These are phyloP conservation scores for Battus philenor DNA, from an alignment of 1,140 invertebrate species.

Conservation along the genomic window DNA sequence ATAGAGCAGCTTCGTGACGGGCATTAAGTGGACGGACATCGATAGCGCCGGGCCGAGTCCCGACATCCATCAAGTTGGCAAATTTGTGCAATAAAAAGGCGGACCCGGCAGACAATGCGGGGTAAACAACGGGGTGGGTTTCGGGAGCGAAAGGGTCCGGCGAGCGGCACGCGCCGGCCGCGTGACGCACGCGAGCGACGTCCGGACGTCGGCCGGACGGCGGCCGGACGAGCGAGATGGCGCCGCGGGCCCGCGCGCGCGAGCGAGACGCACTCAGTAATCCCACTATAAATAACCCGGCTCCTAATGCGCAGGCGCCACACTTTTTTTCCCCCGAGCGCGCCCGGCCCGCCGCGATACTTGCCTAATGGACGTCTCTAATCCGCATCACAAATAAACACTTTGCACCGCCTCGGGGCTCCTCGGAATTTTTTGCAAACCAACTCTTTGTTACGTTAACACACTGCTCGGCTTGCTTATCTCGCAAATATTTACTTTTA, in stretches of 20 bases:
- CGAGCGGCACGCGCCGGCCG: not conserved
- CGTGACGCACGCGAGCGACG: slow-evolving; percentile 21
- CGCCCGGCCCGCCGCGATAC: slow-evolving; percentile 6
- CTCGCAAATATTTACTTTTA: no score
- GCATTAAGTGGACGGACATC: no score
- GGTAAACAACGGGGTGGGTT: slow-evolving; percentile 10
- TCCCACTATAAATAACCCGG: slow-evolving; percentile 42
- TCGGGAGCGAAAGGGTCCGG: not conserved
- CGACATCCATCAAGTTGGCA: slow-evolving; percentile 12
- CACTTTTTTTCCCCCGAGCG: slow-evolving; percentile 16
- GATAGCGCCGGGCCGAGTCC: no score
- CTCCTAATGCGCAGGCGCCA: slow-evolving; percentile 42
- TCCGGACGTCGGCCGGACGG: not conserved
- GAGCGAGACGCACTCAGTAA: slow-evolving; percentile 23
- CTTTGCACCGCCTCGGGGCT: no score
- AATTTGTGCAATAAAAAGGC: slow-evolving; percentile 3
- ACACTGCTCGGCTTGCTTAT: no score
- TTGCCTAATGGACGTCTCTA: slow-evolving; percentile 9
- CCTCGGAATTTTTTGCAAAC: no score
- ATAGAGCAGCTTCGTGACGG: no score
- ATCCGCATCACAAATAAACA: no score
- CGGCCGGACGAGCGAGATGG: slow-evolving; percentile 20
- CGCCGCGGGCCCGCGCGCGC: slow-evolving; percentile 13
- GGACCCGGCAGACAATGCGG: slow-evolving; percentile 2
- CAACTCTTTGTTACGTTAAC: no score